Base-by-base conservation (phyloP, 2,888 invertebrate species). In the Drepanosiphum platanoidis region DNA sequence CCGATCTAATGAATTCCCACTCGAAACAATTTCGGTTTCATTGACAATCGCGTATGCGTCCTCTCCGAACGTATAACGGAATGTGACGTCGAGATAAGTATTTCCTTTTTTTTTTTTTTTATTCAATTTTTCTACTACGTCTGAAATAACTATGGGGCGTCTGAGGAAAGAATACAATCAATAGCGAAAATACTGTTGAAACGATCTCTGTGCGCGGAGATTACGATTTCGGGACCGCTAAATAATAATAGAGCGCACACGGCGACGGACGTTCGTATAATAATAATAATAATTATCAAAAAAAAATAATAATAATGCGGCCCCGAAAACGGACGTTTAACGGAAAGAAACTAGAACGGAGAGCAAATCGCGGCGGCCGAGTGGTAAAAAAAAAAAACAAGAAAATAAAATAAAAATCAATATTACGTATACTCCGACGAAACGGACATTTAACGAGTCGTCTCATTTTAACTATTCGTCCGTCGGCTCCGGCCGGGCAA, bases 391-490 rank as follows among this genome's bases (percentile, higher is more conserved):
- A 58, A 58, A 77, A 36, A 8, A 61, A 52, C 22, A 18, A 36
- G 36, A 72, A 75, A 58, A 58, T 46, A 58, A n/a, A 34, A 52
- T n/a, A n/a, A 77, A 61, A 77, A 77, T 77, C 58, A 61, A 77
- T 77, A 77, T 27, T 36, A 36, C 39, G n/a, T n/a, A n/a, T n/a
- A n/a, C 61, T 61, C 61, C 52, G 77, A 77, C 27, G 36, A 77
- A 77, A 22, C 61, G 36, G 32, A 36, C 61, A 61, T 77, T 77
- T 77, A 61, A 61, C 61, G 77, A 61, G 77, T 61, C 52, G 32
- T 34, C 52, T n/a, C 9, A 34, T 77, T 39, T 61, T 34, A 58
- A 18, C 32, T 32, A 34, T 77, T 61, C 7, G 2, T 32, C 22
- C 27, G 2, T 61, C 36, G 58, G 8, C n/a, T 75, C 36, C 36